Evolutionary conservation across 2,888 invertebrate genomes (phyloP), one percentile per base, ranked within the genome.

Genomic region (Xanthia icteritia): DNA sequence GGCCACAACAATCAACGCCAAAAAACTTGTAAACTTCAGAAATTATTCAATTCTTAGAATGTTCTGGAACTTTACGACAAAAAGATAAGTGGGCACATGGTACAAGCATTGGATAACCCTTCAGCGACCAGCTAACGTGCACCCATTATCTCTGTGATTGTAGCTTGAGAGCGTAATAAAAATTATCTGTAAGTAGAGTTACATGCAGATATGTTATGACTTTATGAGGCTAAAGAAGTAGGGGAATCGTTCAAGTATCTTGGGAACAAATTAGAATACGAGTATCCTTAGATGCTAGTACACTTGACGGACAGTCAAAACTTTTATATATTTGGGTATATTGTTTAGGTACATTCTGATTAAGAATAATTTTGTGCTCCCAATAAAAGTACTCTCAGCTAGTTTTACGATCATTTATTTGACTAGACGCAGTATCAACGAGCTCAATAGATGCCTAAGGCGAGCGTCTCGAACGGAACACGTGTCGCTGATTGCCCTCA

Each of bases 401-500:
- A 78, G 74, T 77, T 84, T 80, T 73, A 76, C 65, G 68, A 87
- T 80, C 68, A 76, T 81, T 84, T 86, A 90, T 90, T 90, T 90
- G 90, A 90, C 88, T 90, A 91, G 92, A 90, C 91, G 91, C 88
- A 88, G 90, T 82, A 91, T 89, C 92, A 93, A 94, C 91, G 93
- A 94, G 94, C 94, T 95, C 93, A 95, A 95, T 95, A 92, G 94
- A 90, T 91, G 92, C 92, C 91, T 92, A 91, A 95, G 94, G 93
- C 94, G 92, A 92, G 90, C 94, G 92, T 94, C 95, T 95, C 92
- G 90, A 88, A 89, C 93, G 93, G 91, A 95, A 96, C 96, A 96
- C 96, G 96, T 96, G 96, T 94, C 96, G 92, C 90, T 96, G 96
- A 96, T 96, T 96, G 96, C 94, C 96, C 96, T 92, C 96, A 96